Percentiles rank a stretch among this genome's conserved stretches.
Conservation (phyloP, 2,113 vertebrate species). For the Poeciliopsis turrubarensis region DNA sequence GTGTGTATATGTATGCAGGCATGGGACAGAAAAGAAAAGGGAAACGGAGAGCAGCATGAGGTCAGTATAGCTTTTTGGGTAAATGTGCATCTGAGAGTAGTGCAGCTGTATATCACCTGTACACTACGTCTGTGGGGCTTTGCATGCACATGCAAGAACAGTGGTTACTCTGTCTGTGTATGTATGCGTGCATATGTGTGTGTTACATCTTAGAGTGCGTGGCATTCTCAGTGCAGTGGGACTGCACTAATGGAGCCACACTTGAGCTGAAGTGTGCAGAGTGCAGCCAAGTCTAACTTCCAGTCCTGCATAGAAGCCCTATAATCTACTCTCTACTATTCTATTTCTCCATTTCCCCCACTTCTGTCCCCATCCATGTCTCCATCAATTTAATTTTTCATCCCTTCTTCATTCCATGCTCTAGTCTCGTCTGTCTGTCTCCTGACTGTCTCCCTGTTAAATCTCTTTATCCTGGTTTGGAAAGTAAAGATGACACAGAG, state of each 20-base stretch:
- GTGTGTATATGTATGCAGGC: conserved; percentile 20
- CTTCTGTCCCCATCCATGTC: conserved; percentile 37
- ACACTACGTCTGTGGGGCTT: conserved; percentile 36
- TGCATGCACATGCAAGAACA: conserved; percentile 40
- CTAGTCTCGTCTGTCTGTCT: conserved; percentile 43
- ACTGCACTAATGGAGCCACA: conserved; percentile 81
- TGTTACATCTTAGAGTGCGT: conserved; percentile 58
- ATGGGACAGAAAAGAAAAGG: conserved; percentile 12
- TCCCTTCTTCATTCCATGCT: conserved; percentile 52
- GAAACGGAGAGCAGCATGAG: conserved; percentile 25
- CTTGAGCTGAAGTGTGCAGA: conserved; percentile 79
- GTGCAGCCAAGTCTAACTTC: conserved; percentile 78
- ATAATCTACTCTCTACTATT: conserved; percentile 70
- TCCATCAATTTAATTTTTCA: conserved; percentile 66
- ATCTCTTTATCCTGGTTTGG: conserved; percentile 63
- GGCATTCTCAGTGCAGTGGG: conserved; percentile 72
- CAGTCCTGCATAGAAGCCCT: conserved; percentile 73
- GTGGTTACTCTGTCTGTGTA: conserved; percentile 15
- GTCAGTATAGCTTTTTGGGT: conserved; percentile 55
- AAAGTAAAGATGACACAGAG: conserved; percentile 54
- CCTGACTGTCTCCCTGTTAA: conserved; percentile 51
- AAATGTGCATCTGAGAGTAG: conserved; percentile 36
- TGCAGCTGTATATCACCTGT: conserved; percentile 36
- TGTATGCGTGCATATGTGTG: conserved; percentile 31
- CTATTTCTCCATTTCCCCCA: conserved; percentile 47